Conservation (phyloP, 2,113 vertebrate genomes). For the Heterotis niloticus region DNA sequence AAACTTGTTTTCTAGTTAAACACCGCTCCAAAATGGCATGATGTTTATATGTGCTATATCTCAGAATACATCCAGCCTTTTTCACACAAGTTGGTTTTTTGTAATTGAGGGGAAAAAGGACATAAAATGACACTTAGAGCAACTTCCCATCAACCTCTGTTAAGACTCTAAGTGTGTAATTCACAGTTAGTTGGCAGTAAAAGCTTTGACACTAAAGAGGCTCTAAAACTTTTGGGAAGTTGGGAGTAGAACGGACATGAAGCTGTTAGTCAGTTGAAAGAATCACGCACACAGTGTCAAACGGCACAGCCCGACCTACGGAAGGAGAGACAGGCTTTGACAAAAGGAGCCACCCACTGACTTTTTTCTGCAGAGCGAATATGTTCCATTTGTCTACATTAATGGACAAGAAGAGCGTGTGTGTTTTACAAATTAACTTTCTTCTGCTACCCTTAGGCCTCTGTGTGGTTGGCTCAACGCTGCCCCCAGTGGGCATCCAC, state of each 20-base stretch:
- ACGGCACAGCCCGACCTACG: background rate
- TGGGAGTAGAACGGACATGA: conserved; percentile 6
- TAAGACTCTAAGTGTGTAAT: background rate
- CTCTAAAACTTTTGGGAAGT: background rate
- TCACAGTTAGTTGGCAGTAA: background rate
- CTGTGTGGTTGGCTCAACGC: too few species aligned
- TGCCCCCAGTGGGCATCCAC: too few species aligned
- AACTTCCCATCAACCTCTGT: background rate
- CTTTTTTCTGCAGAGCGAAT: background rate
- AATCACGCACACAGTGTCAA: background rate
- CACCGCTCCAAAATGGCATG: conserved; percentile 86
- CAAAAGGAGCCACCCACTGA: background rate
- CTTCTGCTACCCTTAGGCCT: too few species aligned
- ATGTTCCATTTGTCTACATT: too few species aligned
- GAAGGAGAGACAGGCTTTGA: conserved; percentile 11
- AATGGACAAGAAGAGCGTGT: too few species aligned
- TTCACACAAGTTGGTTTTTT: conserved; percentile 74
- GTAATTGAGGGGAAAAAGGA: conserved; percentile 39
- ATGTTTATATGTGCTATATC: conserved; percentile 57
- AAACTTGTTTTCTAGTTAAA: conserved; percentile 97
- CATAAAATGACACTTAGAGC: conserved; percentile 55
- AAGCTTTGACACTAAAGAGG: background rate
- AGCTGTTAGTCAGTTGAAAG: background rate
- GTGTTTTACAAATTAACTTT: too few species aligned
- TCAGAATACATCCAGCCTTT: conserved; percentile 74